These are phyloP conservation scores for Drosophila sp. DNA, from an alignment of 1,140 invertebrate species.

Conservation along the genomic window DNA sequence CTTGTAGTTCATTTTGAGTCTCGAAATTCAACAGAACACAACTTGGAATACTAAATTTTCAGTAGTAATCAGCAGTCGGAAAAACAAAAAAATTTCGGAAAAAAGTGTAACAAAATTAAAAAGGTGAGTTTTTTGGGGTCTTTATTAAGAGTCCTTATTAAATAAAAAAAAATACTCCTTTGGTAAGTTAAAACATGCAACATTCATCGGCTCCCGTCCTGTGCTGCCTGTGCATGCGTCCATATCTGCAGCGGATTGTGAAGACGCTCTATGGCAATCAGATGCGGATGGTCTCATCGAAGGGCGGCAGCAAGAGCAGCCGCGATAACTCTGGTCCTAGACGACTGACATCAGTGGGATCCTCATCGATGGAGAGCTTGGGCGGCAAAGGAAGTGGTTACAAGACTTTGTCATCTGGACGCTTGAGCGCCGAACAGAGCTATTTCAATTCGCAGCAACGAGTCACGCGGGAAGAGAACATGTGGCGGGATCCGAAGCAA, in stretches of 20 bases:
- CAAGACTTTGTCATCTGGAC: neutral
- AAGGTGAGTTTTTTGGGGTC: neutral
- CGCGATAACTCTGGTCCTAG: too few species aligned
- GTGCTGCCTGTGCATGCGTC: neutral
- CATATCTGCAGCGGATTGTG: neutral
- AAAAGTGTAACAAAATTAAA: neutral
- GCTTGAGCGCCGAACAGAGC: neutral
- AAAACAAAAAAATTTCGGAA: neutral
- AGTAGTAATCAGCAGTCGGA: neutral
- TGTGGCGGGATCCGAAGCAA: slow-evolving; percentile 41
- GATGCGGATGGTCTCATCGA: neutral
- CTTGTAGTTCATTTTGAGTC: neutral
- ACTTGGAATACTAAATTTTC: slow-evolving; percentile 7
- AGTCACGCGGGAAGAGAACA: slow-evolving; percentile 56
- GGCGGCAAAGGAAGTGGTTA: neutral
- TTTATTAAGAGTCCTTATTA: neutral
- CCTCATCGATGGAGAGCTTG: neutral
- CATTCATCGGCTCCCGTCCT: neutral
- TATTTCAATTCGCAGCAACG: slow-evolving; percentile 10
- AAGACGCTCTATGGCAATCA: neutral
- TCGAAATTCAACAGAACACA: slow-evolving; percentile 13
- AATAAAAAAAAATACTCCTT: neutral
- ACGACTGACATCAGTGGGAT: too few species aligned
- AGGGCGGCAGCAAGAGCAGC: neutral
- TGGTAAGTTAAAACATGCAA: neutral